Evolutionary conservation across 1,140 invertebrate species (phyloP), one percentile per base, ranked within the genome.

Genomic region (Chrysopa pallens): DNA sequence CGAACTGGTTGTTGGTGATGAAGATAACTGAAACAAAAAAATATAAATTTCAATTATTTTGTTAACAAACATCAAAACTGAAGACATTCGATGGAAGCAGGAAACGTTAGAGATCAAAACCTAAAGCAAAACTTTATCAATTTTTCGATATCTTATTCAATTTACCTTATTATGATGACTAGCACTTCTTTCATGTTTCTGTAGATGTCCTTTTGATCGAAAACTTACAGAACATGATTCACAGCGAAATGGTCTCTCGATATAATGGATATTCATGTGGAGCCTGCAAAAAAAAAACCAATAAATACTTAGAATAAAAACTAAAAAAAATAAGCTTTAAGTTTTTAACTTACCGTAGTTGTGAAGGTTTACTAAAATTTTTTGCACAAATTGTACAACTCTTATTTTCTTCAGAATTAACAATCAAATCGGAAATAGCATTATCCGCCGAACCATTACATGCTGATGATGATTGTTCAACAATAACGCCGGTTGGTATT

Each of bases 241-340:
- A 59, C 90, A 95, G 44, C 84, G 73, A 54, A 84, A 94, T 42
- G 87, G 87, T 38, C 88, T 72, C 57, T 95, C 91, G 64, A 96
- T 82, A 53, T 91, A 93, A 62, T 97, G 92, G 53, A 93, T 93
- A 61, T 95, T 95, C 57, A 92, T 82, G 64, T 97, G 92, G 39
- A 95, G 67, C 42, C 58, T 58, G 39, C 40, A 55, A 54, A 45
- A 6, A 36, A 27, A 8, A 9, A 33, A 4, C 6, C 6, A 12
- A 33, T 11, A 33, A 33, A 33, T 33, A 6, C 6, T 11, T 31
- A 33, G 31, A 33, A 33, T 33, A 33, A 11, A 33, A 11, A 11
- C 6, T 29, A 35, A 39, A 39, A 29, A 41, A 17, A 36, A 44
- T 14, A 39, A 33, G 15, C 17, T 27, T 35, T n/a, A n/a, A n/a